Conservation (phyloP, 1,140 invertebrate species). For the Rhopalosiphum maidis region DNA sequence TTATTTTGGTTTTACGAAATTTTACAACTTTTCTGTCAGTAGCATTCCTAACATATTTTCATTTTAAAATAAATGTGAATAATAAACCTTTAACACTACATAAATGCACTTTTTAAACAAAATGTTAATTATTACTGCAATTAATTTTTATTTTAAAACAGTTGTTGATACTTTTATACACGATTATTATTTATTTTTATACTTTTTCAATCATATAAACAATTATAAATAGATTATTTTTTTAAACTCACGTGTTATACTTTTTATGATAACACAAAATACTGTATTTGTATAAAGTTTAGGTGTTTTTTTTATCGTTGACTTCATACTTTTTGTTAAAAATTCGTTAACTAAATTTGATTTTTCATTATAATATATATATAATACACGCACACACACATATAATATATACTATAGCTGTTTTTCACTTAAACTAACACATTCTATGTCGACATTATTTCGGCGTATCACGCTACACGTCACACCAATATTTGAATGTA, state of each 20-base stretch:
- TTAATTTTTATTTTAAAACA: neutral
- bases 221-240: neutral
- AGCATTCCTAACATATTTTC: neutral
- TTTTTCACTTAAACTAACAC: too few relatives aligned
- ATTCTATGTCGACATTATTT: too few relatives aligned
- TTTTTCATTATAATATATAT: neutral
- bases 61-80: slow-evolving; percentile 3
- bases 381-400: too few relatives aligned
- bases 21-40: neutral
- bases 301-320: neutral
- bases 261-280: too few relatives aligned
- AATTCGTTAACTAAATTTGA: neutral
- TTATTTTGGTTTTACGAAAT: slow-evolving; percentile 3
- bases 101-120: neutral
- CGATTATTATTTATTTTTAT: neutral
- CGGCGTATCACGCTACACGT: too few relatives aligned
- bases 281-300: neutral
- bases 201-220: neutral
- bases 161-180: neutral
- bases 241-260: neutral
- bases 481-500: too few relatives aligned
- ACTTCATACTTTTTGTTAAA: neutral
- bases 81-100: neutral
- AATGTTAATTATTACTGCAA: neutral
- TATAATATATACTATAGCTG: too few relatives aligned